These are phyloP conservation scores for Euphydryas editha DNA, from an alignment of 2,888 invertebrate species.

Conservation along the genomic window DNA sequence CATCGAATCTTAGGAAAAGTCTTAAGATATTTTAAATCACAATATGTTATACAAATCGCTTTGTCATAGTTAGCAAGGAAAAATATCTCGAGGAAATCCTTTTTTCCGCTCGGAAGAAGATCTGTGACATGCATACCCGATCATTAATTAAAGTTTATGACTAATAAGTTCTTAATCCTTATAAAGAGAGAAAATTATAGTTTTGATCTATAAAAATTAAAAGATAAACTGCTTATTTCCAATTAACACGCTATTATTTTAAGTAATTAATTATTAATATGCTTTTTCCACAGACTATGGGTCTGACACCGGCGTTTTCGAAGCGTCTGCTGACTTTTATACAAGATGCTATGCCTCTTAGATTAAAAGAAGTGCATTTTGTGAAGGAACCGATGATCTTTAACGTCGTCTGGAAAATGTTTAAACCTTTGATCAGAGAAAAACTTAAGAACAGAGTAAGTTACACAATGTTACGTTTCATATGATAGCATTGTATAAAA, in stretches of 20 bases:
- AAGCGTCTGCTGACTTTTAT: slow-evolving; percentile 91
- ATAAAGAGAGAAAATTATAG: no score
- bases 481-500: neutral
- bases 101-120: slow-evolving; percentile 7
- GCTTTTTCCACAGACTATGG: slow-evolving; percentile 80
- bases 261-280: neutral
- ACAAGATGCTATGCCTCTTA: slow-evolving; percentile 93
- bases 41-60: neutral
- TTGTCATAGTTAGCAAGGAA: neutral
- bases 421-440: slow-evolving; percentile 91
- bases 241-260: no score
- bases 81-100: neutral
- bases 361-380: slow-evolving; percentile 93
- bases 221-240: no score
- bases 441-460: slow-evolving; percentile 90
- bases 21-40: neutral
- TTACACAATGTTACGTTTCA: slow-evolving; percentile 37
- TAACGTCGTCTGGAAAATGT: slow-evolving; percentile 92
- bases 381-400: slow-evolving; percentile 93
- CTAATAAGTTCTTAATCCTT: no score
- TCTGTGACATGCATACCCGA: neutral
- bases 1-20: neutral
- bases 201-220: no score
- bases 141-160: no score
- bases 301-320: slow-evolving; percentile 89